Evolutionary conservation across 2,888 invertebrate species (phyloP), one percentile per base, ranked within the genome.

Genomic region (Trachelus tabidus): DNA sequence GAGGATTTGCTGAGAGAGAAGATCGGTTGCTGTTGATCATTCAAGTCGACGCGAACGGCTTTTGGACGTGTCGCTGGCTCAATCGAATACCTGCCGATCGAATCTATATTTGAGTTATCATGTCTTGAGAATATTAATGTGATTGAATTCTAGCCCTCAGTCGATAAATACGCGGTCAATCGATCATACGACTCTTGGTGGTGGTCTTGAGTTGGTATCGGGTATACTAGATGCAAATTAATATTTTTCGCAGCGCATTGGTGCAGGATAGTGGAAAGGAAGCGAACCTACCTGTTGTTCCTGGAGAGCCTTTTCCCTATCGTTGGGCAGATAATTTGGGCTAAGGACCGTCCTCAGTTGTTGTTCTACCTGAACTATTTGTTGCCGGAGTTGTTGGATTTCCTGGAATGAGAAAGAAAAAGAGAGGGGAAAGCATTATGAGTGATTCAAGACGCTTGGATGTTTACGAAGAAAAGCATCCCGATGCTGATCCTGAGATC

Each of bases 301-400:
- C 89, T 94, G 94, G 84, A 95, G 93, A 85, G 96, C 96, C 87
- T 95, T 95, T 87, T 97, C 97, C 86, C 96, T 94, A 91, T 97
- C 97, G 87, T 95, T 95, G 81, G 97, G 96, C 90, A 95, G 93
- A 92, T 97, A 96, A 86, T 96, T 95, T 80, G 97, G 97, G 89
- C 96, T 96, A 92, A 96, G 94, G 75, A 96, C 95, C 80, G 95
- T 94, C 81, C 98, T 94, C 89, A 98, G 93, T 91, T 96, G 96
- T 92, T 97, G 97, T 92, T 98, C 98, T 83, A 96, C 96, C 91
- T 96, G 95, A 82, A 97, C 95, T 88, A 97, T 95, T 91, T 96
- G 96, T 88, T 96, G 96, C 79, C 97, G 95, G 84, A 98, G 93
- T 76, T 95, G 94, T 88, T 96, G 97, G 90, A 98, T 96, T 92